Evolutionary conservation across 2,797 vertebrate species (phyloP), one percentile per base, ranked within the genome.

Genomic region (Austrolebias charrua): DNA sequence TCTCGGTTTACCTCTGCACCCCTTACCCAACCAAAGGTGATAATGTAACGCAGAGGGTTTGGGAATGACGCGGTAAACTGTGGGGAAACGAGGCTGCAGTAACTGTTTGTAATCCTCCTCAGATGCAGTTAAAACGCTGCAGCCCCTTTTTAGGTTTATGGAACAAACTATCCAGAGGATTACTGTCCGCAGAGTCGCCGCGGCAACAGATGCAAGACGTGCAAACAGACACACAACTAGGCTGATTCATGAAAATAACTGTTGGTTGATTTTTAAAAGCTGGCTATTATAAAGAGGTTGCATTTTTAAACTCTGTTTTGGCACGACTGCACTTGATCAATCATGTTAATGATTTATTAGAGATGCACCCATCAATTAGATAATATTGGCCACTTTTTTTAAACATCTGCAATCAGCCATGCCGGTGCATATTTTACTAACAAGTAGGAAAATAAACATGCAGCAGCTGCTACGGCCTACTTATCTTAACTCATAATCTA

Each of bases 151-250:
- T 73, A 82, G 82, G 76, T 84, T 87, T 83, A 76, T 75, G 53
- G 83, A 88, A 73, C 85, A 87, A 86, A 84, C 50, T 72, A 73
- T 72, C 49, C 19, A 0, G 75, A 77, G 81, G 88, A 87, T 87
- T 86, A 86, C 18, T 50, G 71, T 28, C 70, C 69, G 59, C 66
- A 70, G 40, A 12, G 48, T 8, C 49, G 55, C 60, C 60, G 48
- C 51, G 78, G 66, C 57, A 75, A 69, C 11, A 71, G 14, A 73
- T 33, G 3, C 16, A 43, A 16, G 24, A 24, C 24, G 24, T 24
- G 18, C 20, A 44, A 47, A 46, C 20, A 9, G 24, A 55, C 40
- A 35, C 52, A 16, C 15, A 60, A 55, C 31, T 1, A 45, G 19
- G n/a, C 61, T 61, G 14, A 61, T 50, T 1, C 28, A 49, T 6